Conservation (phyloP, 2,113 vertebrate species). For the Neoarius graeffei region DNA sequence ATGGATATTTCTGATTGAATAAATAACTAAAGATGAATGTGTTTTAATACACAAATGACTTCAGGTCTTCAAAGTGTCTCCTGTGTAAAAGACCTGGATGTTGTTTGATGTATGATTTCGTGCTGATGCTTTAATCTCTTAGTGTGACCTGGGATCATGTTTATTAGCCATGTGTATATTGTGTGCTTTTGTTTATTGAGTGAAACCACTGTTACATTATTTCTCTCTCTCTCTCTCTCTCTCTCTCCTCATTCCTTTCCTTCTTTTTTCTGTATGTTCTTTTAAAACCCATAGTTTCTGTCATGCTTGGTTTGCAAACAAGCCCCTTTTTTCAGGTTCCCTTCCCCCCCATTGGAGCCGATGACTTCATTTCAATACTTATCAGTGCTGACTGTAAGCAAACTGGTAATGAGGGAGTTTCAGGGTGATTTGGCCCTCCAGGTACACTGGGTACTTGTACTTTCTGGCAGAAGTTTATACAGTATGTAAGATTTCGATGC, state of each 20-base stretch:
- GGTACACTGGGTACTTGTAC: background rate
- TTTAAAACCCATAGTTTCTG: slow-evolving; percentile 13
- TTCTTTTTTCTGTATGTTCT: background rate
- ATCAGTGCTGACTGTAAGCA: slow-evolving; percentile 55
- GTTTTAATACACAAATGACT: background rate
- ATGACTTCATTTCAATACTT: slow-evolving; percentile 43
- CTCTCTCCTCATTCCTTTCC: background rate
- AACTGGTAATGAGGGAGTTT: background rate
- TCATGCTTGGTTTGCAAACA: background rate
- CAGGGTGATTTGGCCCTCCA: background rate
- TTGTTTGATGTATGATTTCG: background rate
- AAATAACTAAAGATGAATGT: background rate
- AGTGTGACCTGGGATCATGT: background rate
- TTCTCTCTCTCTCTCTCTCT: slow-evolving; percentile 18
- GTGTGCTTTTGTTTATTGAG: slow-evolving; percentile 28
- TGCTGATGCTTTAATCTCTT: background rate
- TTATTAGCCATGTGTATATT: slow-evolving; percentile 20
- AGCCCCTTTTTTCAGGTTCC: background rate
- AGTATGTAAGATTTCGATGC: background rate
- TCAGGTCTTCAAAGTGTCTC: background rate
- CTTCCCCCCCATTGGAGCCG: background rate
- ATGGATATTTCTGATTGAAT: background rate
- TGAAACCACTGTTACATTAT: background rate
- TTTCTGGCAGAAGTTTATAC: background rate
- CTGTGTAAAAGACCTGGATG: background rate